Base-by-base conservation (phyloP, 2,797 vertebrate genomes). In the Corythornis leucogaster region DNA sequence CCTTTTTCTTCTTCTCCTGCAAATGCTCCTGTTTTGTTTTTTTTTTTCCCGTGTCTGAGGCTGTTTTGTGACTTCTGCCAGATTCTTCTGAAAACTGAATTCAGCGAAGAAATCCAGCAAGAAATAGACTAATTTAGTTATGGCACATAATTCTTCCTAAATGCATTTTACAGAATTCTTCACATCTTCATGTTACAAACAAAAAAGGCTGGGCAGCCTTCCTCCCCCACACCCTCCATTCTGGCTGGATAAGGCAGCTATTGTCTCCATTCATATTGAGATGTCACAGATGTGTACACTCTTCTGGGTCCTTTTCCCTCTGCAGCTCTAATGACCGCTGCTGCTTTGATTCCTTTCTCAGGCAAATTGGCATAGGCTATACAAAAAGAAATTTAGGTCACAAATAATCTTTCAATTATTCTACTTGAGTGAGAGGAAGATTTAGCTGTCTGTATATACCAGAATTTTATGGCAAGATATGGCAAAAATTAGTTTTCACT, bases 211-310 rank as follows among this genome's bases (percentile, higher is more conserved):
- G 67, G 17, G 12, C 6, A 26, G 24, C 66, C 48, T 69, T 79
- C 93, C 43, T 87, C 53, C 79, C 85, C 85, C 70, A 35, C 77
- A 42, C 21, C 63, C 88, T 62, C 62, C 62, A 1, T 26, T 59
- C 22, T 28, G 31, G 69, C 62, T 24, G 64, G 42, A 87, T 74
- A 82, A 92, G 90, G 86, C 74, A 16, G 9, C 89, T 80, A 43
- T 96, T 95, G 93, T 96, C 85, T 91, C 78, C 51, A 24, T 90
- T 94, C 81, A 46, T 45, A 82, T 21, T 71, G 92, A 89, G 93
- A 93, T 94, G 81, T 86, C 94, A 87, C 94, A 95, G 92, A 95
- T 92, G 87, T 87, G 90, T 90, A 43, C 45, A 12, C 85, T 89
- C 77, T 54, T 88, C 63, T 59, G 90, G 55, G 33, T 67, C 81